Evolutionary conservation across 2,113 vertebrate species (phyloP).

Genomic region (Oostethus manadensis): DNA sequence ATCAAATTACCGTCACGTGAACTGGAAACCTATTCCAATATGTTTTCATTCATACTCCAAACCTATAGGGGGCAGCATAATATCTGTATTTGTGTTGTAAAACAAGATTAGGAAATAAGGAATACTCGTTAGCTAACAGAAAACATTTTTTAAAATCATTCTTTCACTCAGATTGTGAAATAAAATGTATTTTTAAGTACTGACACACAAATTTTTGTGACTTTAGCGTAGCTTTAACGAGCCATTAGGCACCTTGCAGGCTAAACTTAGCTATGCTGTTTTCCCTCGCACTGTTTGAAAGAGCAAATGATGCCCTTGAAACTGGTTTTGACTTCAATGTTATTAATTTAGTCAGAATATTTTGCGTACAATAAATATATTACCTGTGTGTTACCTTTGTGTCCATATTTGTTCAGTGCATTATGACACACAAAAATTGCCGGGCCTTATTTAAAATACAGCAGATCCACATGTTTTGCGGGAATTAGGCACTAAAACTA

Average conservation of each 20-base stretch:
- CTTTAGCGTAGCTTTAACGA: too few species aligned
- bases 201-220: too few species aligned
- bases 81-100: background rate
- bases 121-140: too few species aligned
- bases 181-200: too few species aligned
- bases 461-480: too few species aligned
- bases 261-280: background rate
- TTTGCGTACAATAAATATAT: background rate
- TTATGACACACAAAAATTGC: background rate
- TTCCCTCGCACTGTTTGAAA: background rate
- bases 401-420: background rate
- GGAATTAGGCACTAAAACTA: too few species aligned
- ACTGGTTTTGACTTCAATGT: background rate
- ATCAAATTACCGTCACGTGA: too few species aligned
- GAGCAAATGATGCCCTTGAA: background rate
- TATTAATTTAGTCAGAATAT: background rate
- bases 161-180: too few species aligned
- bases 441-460: background rate
- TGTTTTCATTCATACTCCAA: background rate
- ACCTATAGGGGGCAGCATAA: slow-evolving; percentile 1
- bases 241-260: background rate
- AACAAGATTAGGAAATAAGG: background rate
- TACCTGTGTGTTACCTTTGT: too few species aligned
- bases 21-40: too few species aligned
- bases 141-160: too few species aligned